Evolutionary conservation across 1,140 invertebrate species (phyloP).

Genomic region (Diorhabda carinulata): DNA sequence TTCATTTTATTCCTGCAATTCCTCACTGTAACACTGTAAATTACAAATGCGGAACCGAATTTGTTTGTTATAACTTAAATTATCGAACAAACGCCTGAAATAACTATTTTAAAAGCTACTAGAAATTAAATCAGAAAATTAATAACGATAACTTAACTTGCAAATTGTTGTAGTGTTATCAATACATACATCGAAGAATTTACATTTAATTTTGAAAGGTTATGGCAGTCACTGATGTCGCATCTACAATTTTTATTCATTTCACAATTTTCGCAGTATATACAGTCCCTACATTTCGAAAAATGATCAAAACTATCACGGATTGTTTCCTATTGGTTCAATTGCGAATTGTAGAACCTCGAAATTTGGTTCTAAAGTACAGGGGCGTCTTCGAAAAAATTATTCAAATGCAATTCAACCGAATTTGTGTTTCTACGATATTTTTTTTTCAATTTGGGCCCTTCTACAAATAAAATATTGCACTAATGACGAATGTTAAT

Average conservation of each 20-base stretch:
- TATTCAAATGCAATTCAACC: no score
- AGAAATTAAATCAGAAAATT: conserved; percentile 34
- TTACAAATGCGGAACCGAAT: conserved; percentile 25
- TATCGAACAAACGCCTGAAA: conserved; percentile 26
- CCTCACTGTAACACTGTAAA: conserved; percentile 30
- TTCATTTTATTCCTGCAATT: conserved; percentile 27
- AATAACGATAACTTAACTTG: conserved; percentile 22
- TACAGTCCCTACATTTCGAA: no score
- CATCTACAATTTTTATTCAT: conserved; percentile 19
- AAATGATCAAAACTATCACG: no score
- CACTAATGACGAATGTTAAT: no score
- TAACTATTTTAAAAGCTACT: conserved; percentile 32
- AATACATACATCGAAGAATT: conserved; percentile 17
- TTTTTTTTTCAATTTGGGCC: no score
- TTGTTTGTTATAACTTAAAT: conserved; percentile 33
- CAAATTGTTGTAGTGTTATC: conserved; percentile 25
- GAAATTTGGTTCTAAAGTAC: no score
- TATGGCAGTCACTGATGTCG: conserved; percentile 27
- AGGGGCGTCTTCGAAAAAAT: no score
- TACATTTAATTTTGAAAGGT: conserved; percentile 12
- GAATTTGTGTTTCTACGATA: no score
- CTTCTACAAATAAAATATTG: no score
- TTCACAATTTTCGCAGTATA: neutral
- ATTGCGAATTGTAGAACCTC: no score
- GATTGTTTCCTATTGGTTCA: no score